Base-by-base conservation (phyloP, 2,888 invertebrate species). In the Anthoptus insignis region DNA sequence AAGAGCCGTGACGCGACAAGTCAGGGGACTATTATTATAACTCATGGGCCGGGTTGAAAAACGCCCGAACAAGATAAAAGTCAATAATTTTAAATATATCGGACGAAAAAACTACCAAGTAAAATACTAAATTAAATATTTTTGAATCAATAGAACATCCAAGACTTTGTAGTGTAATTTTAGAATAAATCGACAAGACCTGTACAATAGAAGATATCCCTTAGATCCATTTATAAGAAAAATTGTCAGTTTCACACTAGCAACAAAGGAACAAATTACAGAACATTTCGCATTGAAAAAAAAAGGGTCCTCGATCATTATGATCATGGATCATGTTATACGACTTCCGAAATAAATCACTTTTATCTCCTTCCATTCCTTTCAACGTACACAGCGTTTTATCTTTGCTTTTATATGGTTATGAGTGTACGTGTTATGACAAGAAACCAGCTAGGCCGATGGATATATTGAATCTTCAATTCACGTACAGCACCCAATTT, bases 391-490 rank as follows among this genome's bases (percentile, higher is more conserved):
- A 24, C 49, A 24, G 19, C 19, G 49, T 47, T 63, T 63, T 63
- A 63, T 63, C 37, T 63, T 56, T 63, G 13, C 54, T 63, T 63
- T 27, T 63, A 56, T 63, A 63, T 14, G 61, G 47, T 63, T 56
- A 63, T 45, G 61, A 56, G 61, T 27, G 14, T 49, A 56, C 61
- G 54, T 56, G 61, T 63, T 61, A 56, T 45, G 54, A 56, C 54
- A 37, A 49, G 47, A 37, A 54, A 52, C 19, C 19, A 47, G 37
- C 27, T 37, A 61, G 32, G 22, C 54, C 24, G 47, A 50, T 50
- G 47, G 34, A 14, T 49, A 59, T 47, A 63, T 63, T 56, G 54
- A 60, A 49, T 56, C 54, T 63, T 56, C 54, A 21, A 56, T 56
- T 8, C 61, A 63, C 27, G 54, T 56, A 32, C 32, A 24, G 42